Base-by-base conservation (phyloP, 2,113 vertebrate genomes). In the Mola mola region DNA sequence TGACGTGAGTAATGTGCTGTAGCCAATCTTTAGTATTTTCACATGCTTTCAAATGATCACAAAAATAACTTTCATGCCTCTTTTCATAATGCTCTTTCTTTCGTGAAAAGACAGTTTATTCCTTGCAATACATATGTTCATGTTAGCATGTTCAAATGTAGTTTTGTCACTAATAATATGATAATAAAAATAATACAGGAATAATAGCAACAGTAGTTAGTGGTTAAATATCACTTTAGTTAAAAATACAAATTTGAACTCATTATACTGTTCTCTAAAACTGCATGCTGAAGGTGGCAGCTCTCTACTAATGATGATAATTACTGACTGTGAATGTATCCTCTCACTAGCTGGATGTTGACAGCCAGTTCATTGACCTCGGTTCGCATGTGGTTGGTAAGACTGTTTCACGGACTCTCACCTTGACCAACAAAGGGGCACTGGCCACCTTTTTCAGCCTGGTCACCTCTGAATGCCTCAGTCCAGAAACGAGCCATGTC, bases 361-460 rank as follows among this genome's bases (percentile, higher is more conserved):
- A 98, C 91, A 92, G 88, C 78, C 86, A 91, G 72, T 82, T 92
- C 75, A 72, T 99, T 61, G 92, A 96, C 82, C 97, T 98, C 15
- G 96, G 96, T 58, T 92, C 90, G 53, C 93, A 94, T 4, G 86
- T 95, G 64, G 93, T 98, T 58, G 96, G 96, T 26, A 93, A 98
- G 79, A 94, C 88, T 28, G 79, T 95, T 66, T 92, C 93, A 77
- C 92, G 64, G 82, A 64, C 75, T 59, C 79, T 99, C 91, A 95
- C 78, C 12, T 81, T 99, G 90, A 94, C 88, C 78, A 99, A 98
- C 81, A 59, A 55, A 1, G 97, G 97, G 11, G 95, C 94, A 49
- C 44, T 95, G 82, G 93, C 93, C 77, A 92, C 94, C 1, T 41
- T 1, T 16, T 98, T 96, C 87, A 75, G 1, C 68, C 53, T 96